Evolutionary conservation across 2,888 invertebrate genomes (phyloP).

Genomic region (Prostheceraeus crozeri): DNA sequence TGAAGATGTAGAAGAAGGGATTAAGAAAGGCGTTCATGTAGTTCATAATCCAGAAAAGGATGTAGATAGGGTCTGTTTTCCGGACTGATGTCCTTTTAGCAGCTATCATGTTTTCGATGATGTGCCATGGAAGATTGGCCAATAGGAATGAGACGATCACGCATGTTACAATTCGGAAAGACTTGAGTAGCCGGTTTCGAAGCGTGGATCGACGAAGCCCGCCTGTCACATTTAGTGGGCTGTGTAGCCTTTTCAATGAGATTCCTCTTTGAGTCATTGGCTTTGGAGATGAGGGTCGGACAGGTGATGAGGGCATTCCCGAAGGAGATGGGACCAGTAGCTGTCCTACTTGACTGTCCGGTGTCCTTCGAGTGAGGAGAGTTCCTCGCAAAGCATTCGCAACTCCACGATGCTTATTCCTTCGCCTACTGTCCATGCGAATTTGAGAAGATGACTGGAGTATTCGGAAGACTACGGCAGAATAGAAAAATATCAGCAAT

Average conservation of each 20-base stretch:
- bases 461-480: conserved; percentile 32
- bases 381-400: too few species aligned
- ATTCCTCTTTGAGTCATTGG: too few species aligned
- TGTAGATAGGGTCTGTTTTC: conserved; percentile 28
- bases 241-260: too few species aligned
- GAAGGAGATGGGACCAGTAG: too few species aligned
- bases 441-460: conserved; percentile 20
- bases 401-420: too few species aligned
- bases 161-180: conserved; percentile 35
- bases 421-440: background rate
- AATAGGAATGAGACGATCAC: conserved; percentile 31
- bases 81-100: background rate
- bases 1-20: conserved; percentile 36
- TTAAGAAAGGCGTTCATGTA: conserved; percentile 36
- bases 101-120: conserved; percentile 32
- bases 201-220: conserved; percentile 1
- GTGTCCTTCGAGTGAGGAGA: too few species aligned
- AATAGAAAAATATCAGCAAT: conserved; percentile 30
- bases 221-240: background rate
- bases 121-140: conserved; percentile 36
- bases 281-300: too few species aligned
- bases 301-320: too few species aligned
- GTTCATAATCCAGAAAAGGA: conserved; percentile 33
- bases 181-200: conserved; percentile 19
- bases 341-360: too few species aligned